Base-by-base conservation (phyloP, 1,140 invertebrate genomes). In the Euglossa dilemma region DNA sequence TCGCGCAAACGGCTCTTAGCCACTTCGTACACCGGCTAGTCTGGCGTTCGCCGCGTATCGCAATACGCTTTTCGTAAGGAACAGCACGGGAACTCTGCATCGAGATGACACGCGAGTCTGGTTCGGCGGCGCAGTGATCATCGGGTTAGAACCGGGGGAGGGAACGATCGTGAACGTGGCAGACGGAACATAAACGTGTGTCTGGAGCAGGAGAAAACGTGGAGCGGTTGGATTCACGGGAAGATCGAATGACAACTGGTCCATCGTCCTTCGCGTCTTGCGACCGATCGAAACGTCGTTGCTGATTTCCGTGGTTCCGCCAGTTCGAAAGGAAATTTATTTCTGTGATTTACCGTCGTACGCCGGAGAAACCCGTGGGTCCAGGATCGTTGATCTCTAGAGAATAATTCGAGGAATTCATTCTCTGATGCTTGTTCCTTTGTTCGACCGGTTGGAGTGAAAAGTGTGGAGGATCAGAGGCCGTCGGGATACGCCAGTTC, bases 31-130 rank as follows among this genome's bases (percentile, higher is more conserved):
- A 91, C 85, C 91, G 92, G 91, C 92, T 91, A 94, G 93, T 94
- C 94, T 93, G 92, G 92, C 92, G 92, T 93, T 93, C 90, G 93
- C 89, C 93, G 92, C 91, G 92, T 90, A 92, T 93, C 92, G 91
- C 90, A 89, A 92, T 91, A 92, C 89, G 91, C 91, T 91, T 92
- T 92, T 92, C 85, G 91, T 87, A 85, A 83, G 83, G 64, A 56
- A 45, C 50, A 45, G 75, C 57, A 70, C 63, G 59, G 52, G 20
- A 61, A 12, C n/a, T 59, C 66, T 52, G 80, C 28, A n/a, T 18
- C 54, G 28, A 12, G 18, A 59, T 82, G 80, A 76, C 80, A 74
- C 80, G 80, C 80, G 72, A n/a, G 25, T 23, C 43, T 23, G 50
- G 28, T 28, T 18, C 64, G 14, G 8, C 11, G 43, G 43, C 43